These are phyloP conservation scores for Eustalomyia histrio DNA, from an alignment of 2,888 invertebrate genomes.

Conservation along the genomic window DNA sequence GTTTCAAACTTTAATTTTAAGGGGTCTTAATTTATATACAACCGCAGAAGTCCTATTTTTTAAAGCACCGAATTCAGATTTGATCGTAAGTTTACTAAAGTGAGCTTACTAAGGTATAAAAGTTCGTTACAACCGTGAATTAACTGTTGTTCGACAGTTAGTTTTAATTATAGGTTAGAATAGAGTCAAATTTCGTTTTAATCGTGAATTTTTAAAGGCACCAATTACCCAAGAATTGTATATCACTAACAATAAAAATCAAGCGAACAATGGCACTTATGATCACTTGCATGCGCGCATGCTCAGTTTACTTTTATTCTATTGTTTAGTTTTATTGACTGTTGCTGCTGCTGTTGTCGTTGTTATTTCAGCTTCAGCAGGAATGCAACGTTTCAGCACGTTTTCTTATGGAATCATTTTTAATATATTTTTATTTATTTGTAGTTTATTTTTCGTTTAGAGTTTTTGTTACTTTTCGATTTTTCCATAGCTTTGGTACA, in stretches of 20 bases:
- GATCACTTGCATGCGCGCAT: slow-evolving; percentile 50
- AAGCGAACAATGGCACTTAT: slow-evolving; percentile 27
- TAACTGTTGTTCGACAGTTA: too few relatives aligned
- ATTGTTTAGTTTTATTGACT: slow-evolving; percentile 47
- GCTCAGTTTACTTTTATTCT: slow-evolving; percentile 47
- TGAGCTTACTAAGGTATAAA: too few relatives aligned
- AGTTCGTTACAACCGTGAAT: too few relatives aligned
- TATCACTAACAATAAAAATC: background rate
- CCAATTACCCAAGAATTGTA: background rate
- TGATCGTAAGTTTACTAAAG: too few relatives aligned
- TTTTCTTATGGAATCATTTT: slow-evolving; percentile 56
- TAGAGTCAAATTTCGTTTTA: too few relatives aligned
- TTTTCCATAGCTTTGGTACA: slow-evolving; percentile 19
- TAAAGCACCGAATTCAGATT: too few relatives aligned
- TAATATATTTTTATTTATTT: slow-evolving; percentile 55
- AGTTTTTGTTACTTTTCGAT: slow-evolving; percentile 34
- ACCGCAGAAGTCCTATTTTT: too few relatives aligned
- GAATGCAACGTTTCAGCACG: slow-evolving; percentile 62
- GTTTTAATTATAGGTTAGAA: too few relatives aligned
- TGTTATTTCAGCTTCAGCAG: slow-evolving; percentile 39
- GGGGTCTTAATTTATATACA: too few relatives aligned
- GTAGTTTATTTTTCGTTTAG: slow-evolving; percentile 26
- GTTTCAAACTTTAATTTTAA: too few relatives aligned
- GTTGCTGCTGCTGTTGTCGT: background rate
- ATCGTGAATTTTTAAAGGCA: too few relatives aligned